These are phyloP conservation scores for Leucophenga varia DNA, from an alignment of 1,140 invertebrate species.

Conservation along the genomic window DNA sequence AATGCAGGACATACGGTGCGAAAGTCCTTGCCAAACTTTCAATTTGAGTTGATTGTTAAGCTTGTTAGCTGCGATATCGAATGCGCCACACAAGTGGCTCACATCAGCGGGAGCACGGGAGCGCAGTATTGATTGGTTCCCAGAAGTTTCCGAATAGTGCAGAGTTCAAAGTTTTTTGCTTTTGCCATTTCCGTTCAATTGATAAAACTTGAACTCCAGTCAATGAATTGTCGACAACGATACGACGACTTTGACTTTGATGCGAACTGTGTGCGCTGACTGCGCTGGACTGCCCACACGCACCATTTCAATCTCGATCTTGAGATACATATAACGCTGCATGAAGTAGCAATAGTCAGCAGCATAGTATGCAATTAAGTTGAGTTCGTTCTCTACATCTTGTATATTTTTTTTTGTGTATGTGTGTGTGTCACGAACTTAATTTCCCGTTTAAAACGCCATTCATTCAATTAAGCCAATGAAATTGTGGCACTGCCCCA, in stretches of 20 bases:
- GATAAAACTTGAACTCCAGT: constrained; percentile 40
- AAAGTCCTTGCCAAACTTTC: constrained; percentile 13
- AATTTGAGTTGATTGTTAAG: constrained; percentile 27
- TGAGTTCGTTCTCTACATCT: too few species aligned
- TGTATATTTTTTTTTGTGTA: too few species aligned
- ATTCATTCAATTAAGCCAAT: constrained; percentile 57
- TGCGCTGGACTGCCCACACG: too few species aligned
- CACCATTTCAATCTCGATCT: too few species aligned
- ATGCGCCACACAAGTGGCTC: constrained; percentile 55
- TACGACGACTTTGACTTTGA: too few species aligned
- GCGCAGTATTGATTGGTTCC: constrained; percentile 18
- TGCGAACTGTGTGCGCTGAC: too few species aligned
- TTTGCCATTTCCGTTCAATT: constrained; percentile 46
- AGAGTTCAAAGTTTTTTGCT: constrained; percentile 41
- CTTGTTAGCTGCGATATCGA: constrained; percentile 33
- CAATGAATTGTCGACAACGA: too few species aligned
- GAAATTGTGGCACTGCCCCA: constrained; percentile 45
- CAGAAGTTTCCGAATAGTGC: constrained; percentile 25
- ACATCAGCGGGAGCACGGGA: constrained; percentile 44
- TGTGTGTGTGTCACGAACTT: constrained; percentile 47
- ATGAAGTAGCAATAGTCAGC: too few species aligned
- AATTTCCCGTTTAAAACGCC: constrained; percentile 53
- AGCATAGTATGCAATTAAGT: too few species aligned
- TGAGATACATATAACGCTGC: too few species aligned
- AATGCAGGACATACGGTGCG: too few species aligned